Base-by-base conservation (phyloP, 1,140 invertebrate species). In the Archivesica marissinica region DNA sequence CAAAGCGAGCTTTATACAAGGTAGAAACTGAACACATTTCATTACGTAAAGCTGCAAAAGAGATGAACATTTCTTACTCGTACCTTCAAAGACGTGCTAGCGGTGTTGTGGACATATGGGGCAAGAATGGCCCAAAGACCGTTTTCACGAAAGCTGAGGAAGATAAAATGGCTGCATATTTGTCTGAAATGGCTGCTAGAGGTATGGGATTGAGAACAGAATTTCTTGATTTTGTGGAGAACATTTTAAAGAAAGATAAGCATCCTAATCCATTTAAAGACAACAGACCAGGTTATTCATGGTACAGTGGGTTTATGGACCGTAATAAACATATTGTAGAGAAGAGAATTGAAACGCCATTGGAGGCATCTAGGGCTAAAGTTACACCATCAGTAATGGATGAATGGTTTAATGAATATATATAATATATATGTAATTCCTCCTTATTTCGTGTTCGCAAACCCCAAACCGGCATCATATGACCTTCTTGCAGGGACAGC, bases 121-220 rank as follows among this genome's bases (percentile, higher is more conserved):
- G 66, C 23, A 72, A 50, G 59, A 88, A 86, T 59, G 79, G 87
- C 6, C 87, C 79, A 23, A 33, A 11, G 0, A 78, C 80, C 35
- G 79, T 86, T 23, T 79, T 88, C 38, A 88, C 30, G n/a, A 35
- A 6, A 44, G 47, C 41, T 13, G 66, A 70, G n/a, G 72, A 54
- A 54, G 72, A 54, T 44, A 77, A 50, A n/a, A 85, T 87, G 82
- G 76, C 77, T 7, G 44, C 54, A 44, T 87, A 77, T 76, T 35
- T 87, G 2, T 28, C 35, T 13, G 86, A 87, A 38, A 86, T 86
- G 87, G 52, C 77, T 33, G 25, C 50, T 38, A 74, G 83, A 47
- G 83, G 77, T 20, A 88, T 88, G 87, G 87, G 86, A 39, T 47
- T 88, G 23, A 59, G 66, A 28, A 6, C 39, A 13, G 72, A 87